Percentiles rank a stretch among this genome's conserved stretches.
Evolutionary conservation across 92 coral and sea anemone genomes (phyloP).

Genomic region (Siderastrea radians): DNA sequence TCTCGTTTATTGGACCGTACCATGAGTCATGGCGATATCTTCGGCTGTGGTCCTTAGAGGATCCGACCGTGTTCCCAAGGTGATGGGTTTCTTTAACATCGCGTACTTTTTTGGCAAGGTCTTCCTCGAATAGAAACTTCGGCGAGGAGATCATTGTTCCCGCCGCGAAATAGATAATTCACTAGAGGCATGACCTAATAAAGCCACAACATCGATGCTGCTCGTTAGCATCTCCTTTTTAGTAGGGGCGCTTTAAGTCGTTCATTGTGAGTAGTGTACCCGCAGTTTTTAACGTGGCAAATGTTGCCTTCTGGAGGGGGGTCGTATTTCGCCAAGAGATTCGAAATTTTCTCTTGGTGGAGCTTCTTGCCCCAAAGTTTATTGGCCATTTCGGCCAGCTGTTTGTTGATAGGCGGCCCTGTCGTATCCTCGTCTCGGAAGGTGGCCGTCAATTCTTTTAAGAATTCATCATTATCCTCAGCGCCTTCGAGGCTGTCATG

Average conservation of each 20-base stretch:
- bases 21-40: slow-evolving; percentile 43
- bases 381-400: slow-evolving; percentile 56
- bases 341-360: slow-evolving; percentile 33
- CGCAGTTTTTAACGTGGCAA: slow-evolving; percentile 34
- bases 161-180: slow-evolving; percentile 41
- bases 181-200: slow-evolving; percentile 34
- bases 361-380: slow-evolving; percentile 69
- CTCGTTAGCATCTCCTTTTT: slow-evolving; percentile 25
- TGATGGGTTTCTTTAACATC: slow-evolving; percentile 58
- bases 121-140: slow-evolving; percentile 46
- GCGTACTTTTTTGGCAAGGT: slow-evolving; percentile 48
- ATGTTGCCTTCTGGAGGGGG: slow-evolving; percentile 69
- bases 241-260: slow-evolving; percentile 19
- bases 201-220: slow-evolving; percentile 33
- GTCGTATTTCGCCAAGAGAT: slow-evolving; percentile 46
- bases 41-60: slow-evolving; percentile 12
- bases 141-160: slow-evolving; percentile 31
- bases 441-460: slow-evolving; percentile 45
- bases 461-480: neutral
- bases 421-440: slow-evolving; percentile 49
- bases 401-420: slow-evolving; percentile 51
- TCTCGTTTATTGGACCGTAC: slow-evolving; percentile 15
- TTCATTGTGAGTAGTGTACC: neutral
- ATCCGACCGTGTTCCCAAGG: slow-evolving; percentile 10
- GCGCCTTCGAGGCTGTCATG: no score